Evolutionary conservation across 2,113 vertebrate species (phyloP), one percentile per base, ranked within the genome.

Genomic region (Malurus melanocephalus): DNA sequence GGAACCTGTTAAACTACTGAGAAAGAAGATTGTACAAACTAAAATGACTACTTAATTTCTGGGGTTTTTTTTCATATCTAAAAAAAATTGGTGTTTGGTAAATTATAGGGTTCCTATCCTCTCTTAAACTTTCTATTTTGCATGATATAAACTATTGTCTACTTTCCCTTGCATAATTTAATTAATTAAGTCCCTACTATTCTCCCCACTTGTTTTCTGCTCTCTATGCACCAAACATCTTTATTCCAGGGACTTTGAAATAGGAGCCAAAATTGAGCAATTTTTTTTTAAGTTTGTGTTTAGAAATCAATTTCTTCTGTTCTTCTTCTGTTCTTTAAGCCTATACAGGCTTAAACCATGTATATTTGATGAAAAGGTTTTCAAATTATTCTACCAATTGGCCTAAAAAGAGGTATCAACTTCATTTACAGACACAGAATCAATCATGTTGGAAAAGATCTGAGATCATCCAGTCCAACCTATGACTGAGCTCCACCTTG

Each of bases 61-160:
- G 7, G 17, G 9, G 0, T 0, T 0, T 1, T 42, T 46, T 33
- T 40, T 32, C 4, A 57, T 53, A 38, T 11, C 9, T 35, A 46
- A 1, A 42, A 24, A 78, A 77, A 57, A 32, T 20, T 17, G 1
- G 2, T 42, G 2, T 78, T 57, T 30, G 7, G 7, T 74, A 69
- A 19, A 45, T 73, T 16, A 16, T 19, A 9, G 4, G 56, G 30
- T 64, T 52, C 16, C 7, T 30, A 9, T 60, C 6, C 17, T 76
- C 38, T 65, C 45, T 27, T 32, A 49, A 15, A 1, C 1, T 55
- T 57, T 49, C 32, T 10, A 28, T 61, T 89, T 61, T 40, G 1
- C 10, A 17, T 60, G 22, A 27, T 38, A 33, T 52, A 28, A 42
- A 69, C 17, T 26, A 4, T 9, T 64, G 7, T 28, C 46, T 52